Base-by-base conservation (phyloP, 2,797 vertebrate genomes). In the Sebastes matsubarae region DNA sequence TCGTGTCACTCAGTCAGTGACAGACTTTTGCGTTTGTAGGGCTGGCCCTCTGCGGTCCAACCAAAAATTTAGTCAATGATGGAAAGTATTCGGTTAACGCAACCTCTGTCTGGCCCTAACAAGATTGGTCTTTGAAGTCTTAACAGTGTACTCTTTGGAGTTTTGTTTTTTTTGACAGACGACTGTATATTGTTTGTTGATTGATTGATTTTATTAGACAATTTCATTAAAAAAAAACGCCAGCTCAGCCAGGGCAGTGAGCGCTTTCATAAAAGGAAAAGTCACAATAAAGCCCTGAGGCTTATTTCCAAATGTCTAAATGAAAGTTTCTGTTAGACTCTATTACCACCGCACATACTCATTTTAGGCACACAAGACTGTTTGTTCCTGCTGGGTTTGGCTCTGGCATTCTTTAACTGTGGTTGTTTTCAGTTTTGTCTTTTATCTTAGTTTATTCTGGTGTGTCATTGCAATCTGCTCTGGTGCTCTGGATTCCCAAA, bases 301-400 rank as follows among this genome's bases (percentile, higher is more conserved):
- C 20, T 14, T n/a, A 36, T 64, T 36, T 64, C 60, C 16, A 29
- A 59, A 60, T 18, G 60, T 66, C 34, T 36, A 34, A 73, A 78
- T 58, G 18, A 61, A 57, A 29, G 71, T 72, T 36, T 76, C 36
- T 50, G 8, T 65, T 60, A 1, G 57, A 57, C 72, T 68, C 29
- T 25, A 8, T 57, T 30, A 30, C 42, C 9, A 30, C 63, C 34
- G 24, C 60, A 81, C 58, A n/a, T 42, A 34, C 66, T 68, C 16
- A 27, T 77, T 68, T 59, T 7, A 57, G 75, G 61, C 59, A 58
- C 64, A 72, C 29, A 24, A 50, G 59, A 12, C 22, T 32, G 59
- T 76, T 78, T 74, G 42, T 85, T 50, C 60, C 63, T 22, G 69
- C 36, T 32, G 72, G 50, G 66, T 86, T 78, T 24, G 29, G 72